Evolutionary conservation across 30 jellyfish, hydroid and myxozoan genomes (phyloP).

Genomic region (Hydractinia echinata): DNA sequence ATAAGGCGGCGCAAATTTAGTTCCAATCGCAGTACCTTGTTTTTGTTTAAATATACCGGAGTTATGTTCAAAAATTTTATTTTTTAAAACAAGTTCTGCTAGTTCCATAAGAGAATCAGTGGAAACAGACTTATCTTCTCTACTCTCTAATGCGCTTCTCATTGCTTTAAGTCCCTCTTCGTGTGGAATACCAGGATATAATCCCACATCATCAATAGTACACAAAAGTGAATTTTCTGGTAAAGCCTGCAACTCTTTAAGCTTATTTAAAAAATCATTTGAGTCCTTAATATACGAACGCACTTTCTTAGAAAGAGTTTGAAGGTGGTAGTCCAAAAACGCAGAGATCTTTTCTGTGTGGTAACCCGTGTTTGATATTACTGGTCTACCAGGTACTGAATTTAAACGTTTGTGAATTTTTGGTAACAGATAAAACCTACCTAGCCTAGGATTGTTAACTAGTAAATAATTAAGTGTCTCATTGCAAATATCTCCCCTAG

Average conservation of each 20-base stretch:
- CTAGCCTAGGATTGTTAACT: conserved; percentile 19
- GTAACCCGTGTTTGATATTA: conserved; percentile 30
- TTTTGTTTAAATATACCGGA: no score
- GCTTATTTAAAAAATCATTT: background rate
- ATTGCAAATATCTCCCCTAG: no score
- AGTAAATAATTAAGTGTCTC: conserved; percentile 5
- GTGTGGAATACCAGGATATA: conserved; percentile 27
- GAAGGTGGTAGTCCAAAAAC: conserved; percentile 26
- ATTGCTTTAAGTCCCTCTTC: conserved; percentile 22
- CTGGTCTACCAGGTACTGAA: conserved; percentile 34
- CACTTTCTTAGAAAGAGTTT: conserved; percentile 16
- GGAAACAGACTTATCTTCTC: no score
- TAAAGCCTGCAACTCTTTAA: background rate
- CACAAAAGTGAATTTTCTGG: no score
- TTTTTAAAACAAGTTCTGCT: no score
- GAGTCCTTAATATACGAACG: conserved; percentile 10
- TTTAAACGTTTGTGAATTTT: conserved; percentile 20
- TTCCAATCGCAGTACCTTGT: no score
- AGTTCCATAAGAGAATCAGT: no score
- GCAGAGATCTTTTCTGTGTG: conserved; percentile 33
- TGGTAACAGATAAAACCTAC: conserved; percentile 31
- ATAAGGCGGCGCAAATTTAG: no score
- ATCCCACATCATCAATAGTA: conserved; percentile 35
- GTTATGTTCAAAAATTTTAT: no score
- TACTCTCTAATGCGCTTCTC: no score